A percentile compares a stretch with the other conserved stretches of the same genome.
Conservation (phyloP, 2,113 vertebrate species). For the Daboia siamensis region DNA sequence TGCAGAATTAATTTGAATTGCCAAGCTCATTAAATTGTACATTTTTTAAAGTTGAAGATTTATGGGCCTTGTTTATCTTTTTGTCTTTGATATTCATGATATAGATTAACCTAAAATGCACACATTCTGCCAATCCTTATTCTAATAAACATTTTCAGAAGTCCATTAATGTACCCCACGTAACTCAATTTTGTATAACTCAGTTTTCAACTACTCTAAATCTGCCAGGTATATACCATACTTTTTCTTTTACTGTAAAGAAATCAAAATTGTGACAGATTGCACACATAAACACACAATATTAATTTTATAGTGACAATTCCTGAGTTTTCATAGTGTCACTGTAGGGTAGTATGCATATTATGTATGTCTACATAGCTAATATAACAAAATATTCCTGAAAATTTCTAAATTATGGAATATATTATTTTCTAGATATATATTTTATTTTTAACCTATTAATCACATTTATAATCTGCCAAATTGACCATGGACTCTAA, state of each 20-base stretch:
- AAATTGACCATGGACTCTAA: neutral
- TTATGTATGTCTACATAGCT: neutral
- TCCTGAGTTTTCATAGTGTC: neutral
- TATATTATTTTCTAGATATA: conserved; percentile 36
- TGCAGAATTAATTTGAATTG: neutral
- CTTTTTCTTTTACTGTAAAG: conserved; percentile 6
- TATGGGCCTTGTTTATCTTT: neutral
- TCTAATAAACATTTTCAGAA: neutral
- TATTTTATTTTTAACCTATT: neutral
- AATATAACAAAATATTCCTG: neutral
- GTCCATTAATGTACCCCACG: neutral
- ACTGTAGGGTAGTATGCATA: neutral
- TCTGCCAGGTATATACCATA: neutral
- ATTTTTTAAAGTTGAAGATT: neutral
- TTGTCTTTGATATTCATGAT: neutral
- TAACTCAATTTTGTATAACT: neutral
- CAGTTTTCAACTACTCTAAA: neutral
- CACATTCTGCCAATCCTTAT: neutral
- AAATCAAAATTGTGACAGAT: conserved; percentile 15
- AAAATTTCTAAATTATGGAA: conserved; percentile 27
- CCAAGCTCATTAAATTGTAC: neutral
- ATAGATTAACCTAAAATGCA: neutral
- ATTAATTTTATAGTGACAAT: neutral
- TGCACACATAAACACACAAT: neutral
- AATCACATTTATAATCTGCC: neutral